Evolutionary conservation across 2,888 invertebrate species (phyloP).

Genomic region (Tipula vernalis): DNA sequence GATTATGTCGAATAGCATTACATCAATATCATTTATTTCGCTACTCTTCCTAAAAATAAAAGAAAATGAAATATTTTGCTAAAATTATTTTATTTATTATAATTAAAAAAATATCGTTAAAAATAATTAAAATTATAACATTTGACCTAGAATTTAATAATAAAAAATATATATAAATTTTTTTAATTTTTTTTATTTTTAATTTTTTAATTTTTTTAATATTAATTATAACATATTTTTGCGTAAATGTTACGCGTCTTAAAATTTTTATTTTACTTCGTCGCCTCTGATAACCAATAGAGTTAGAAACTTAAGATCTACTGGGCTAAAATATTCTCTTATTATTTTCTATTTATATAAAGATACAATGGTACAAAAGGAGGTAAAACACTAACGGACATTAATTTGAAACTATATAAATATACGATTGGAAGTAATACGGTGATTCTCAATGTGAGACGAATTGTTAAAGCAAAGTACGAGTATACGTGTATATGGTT

Average conservation of each 20-base stretch:
- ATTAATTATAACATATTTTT: constrained; percentile 16
- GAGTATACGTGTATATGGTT: constrained; percentile 14
- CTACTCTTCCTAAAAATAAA: no score
- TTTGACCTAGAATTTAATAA: not conserved
- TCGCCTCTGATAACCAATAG: not conserved
- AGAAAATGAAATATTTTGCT: not conserved
- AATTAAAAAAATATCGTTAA: not conserved
- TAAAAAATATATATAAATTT: not conserved
- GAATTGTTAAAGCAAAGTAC: not conserved
- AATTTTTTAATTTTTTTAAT: not conserved
- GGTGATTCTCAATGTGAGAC: not conserved
- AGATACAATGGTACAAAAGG: not conserved
- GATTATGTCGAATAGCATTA: no score
- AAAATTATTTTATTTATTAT: not conserved
- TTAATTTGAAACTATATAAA: not conserved
- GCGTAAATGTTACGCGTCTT: constrained; percentile 31
- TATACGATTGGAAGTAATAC: not conserved
- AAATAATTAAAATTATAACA: not conserved
- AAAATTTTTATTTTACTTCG: constrained; percentile 17
- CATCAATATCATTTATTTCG: no score
- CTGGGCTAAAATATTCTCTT: not conserved
- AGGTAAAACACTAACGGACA: not conserved
- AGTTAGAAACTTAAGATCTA: not conserved
- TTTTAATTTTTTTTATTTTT: not conserved
- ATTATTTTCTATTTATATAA: not conserved